Conservation (phyloP, 2,888 invertebrate species). For the Trichogramma evanescens region DNA sequence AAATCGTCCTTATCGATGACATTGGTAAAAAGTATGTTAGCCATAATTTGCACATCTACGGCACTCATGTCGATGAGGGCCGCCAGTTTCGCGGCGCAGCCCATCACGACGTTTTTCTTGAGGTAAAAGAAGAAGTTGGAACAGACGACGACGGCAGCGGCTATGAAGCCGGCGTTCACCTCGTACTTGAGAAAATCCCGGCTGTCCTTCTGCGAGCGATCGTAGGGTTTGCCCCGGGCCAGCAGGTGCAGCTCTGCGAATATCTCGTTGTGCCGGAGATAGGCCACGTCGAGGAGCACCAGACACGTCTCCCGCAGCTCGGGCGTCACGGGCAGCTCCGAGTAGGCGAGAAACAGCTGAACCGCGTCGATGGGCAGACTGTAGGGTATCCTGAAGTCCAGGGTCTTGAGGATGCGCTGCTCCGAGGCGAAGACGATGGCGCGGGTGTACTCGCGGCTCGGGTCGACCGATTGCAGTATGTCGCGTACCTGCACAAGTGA, state of each 20-base stretch:
- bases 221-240: conserved; percentile 8
- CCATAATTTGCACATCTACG: conserved; percentile 19
- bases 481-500: conserved; percentile 28
- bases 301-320: conserved; percentile 24
- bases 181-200: conserved; percentile 18
- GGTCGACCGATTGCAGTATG: conserved; percentile 29
- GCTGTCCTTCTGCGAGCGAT: conserved; percentile 4
- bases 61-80: conserved; percentile 16
- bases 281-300: conserved; percentile 30
- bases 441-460: conserved; percentile 26
- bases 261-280: conserved; percentile 27
- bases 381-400: conserved; percentile 30
- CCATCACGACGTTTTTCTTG: conserved; percentile 8
- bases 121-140: conserved; percentile 23
- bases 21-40: conserved; percentile 20
- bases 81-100: conserved; percentile 14
- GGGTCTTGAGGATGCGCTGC: conserved; percentile 31
- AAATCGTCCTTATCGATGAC: conserved; percentile 18
- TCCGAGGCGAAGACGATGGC: conserved; percentile 30
- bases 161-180: conserved; percentile 24
- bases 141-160: conserved; percentile 25
- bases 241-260: conserved; percentile 23
- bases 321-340: conserved; percentile 22
- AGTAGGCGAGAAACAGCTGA: conserved; percentile 29
- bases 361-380: conserved; percentile 29